Conservation (phyloP, 2,113 vertebrate species). For the Pelodiscus sinensis region DNA sequence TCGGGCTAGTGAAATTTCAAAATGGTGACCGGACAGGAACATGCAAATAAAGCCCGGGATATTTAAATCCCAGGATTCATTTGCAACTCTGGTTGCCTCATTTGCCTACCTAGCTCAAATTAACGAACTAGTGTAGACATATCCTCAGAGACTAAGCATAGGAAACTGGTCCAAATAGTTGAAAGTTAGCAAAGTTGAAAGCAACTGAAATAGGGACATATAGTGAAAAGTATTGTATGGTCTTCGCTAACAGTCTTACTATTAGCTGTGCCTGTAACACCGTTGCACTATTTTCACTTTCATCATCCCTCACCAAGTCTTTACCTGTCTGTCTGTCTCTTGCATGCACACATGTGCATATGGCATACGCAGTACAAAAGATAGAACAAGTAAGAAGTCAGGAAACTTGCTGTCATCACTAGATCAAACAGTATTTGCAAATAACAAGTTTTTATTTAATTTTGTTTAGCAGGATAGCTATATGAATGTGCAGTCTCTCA, state of each 20-base stretch:
- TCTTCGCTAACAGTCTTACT: constrained; percentile 70
- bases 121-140: too few relatives aligned
- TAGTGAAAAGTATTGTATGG: constrained; percentile 25
- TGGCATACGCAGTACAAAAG: neutral
- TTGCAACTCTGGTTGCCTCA: too few relatives aligned
- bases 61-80: too few relatives aligned
- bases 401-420: constrained; percentile 23
- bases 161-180: neutral
- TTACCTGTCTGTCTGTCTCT: neutral
- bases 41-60: too few relatives aligned
- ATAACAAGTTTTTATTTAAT: constrained; percentile 37
- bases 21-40: too few relatives aligned
- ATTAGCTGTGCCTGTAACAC: constrained; percentile 59
- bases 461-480: neutral
- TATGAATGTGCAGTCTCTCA: neutral
- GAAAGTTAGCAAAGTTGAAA: neutral
- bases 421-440: neutral
- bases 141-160: fast-evolving
- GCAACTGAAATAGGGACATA: neutral
- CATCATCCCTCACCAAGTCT: constrained; percentile 13
- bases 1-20: too few relatives aligned
- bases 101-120: too few relatives aligned
- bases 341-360: fast-evolving
- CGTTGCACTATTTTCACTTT: constrained; percentile 18
- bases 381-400: constrained; percentile 15